Evolutionary conservation across 2,888 invertebrate genomes (phyloP).

Genomic region (Volucella zonaria): DNA sequence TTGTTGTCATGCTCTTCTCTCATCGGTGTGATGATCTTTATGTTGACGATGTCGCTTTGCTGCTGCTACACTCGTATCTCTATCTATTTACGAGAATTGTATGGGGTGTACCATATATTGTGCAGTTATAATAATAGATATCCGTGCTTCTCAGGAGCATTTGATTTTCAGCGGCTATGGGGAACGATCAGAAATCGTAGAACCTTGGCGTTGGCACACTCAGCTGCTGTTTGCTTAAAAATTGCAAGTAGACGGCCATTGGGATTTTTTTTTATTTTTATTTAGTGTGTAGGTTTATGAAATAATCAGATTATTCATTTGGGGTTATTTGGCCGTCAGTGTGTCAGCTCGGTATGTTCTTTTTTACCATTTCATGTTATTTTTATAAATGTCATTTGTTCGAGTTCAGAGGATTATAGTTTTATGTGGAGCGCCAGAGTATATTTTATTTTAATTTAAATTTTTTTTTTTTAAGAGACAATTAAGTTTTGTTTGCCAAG

Average conservation of each 20-base stretch:
- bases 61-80: conserved; percentile 13
- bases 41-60: conserved; percentile 38
- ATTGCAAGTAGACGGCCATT: conserved; percentile 48
- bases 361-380: not conserved
- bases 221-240: conserved; percentile 55
- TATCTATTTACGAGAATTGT: not conserved
- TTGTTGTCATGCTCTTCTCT: conserved; percentile 63
- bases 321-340: conserved; percentile 58
- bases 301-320: conserved; percentile 44
- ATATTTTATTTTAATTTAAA: no score
- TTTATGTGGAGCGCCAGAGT: not conserved
- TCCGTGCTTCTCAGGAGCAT: conserved; percentile 43
- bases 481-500: not conserved
- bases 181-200: conserved; percentile 43
- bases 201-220: conserved; percentile 55
- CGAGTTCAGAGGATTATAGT: conserved; percentile 8
- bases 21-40: conserved; percentile 57
- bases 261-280: conserved; percentile 20
- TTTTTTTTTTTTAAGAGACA: not conserved
- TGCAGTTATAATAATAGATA: conserved; percentile 69
- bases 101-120: conserved; percentile 38
- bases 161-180: conserved; percentile 34
- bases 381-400: conserved; percentile 41
- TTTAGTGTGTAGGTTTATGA: conserved; percentile 33
- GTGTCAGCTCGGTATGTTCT: conserved; percentile 60